These are phyloP conservation scores for Brienomyrus brachyistius DNA, from an alignment of 2,113 vertebrate species.

Conservation along the genomic window DNA sequence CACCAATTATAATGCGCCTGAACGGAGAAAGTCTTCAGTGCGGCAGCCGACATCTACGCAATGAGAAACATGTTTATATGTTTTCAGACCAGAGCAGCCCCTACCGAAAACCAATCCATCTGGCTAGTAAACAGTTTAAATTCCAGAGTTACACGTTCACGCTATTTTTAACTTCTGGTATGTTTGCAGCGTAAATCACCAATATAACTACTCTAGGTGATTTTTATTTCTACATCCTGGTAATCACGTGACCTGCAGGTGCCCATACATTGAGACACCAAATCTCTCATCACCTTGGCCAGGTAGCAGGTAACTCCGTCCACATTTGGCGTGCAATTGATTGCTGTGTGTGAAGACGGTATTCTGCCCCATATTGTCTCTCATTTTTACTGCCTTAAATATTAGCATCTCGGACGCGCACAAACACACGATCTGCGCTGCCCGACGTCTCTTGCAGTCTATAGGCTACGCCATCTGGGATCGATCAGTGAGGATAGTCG, in stretches of 20 bases:
- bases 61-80: background rate
- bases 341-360: conserved; percentile 9
- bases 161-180: background rate
- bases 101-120: background rate
- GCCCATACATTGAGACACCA: conserved; percentile 19
- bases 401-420: background rate
- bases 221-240: background rate
- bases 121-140: background rate
- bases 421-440: background rate
- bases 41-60: background rate
- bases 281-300: background rate
- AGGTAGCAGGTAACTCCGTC: background rate
- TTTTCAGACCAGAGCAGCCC: background rate
- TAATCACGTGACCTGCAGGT: conserved; percentile 27
- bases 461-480: conserved; percentile 6
- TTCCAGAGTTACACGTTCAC: background rate
- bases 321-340: background rate
- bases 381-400: background rate
- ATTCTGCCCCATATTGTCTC: background rate
- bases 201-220: background rate
- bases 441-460: background rate
- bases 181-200: background rate
- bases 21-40: background rate
- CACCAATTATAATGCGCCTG: background rate
- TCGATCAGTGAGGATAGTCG: conserved; percentile 8